Percentiles rank a stretch among this genome's conserved stretches.
Evolutionary conservation across 1,140 invertebrate species (phyloP).

Genomic region (Papilio polytes): DNA sequence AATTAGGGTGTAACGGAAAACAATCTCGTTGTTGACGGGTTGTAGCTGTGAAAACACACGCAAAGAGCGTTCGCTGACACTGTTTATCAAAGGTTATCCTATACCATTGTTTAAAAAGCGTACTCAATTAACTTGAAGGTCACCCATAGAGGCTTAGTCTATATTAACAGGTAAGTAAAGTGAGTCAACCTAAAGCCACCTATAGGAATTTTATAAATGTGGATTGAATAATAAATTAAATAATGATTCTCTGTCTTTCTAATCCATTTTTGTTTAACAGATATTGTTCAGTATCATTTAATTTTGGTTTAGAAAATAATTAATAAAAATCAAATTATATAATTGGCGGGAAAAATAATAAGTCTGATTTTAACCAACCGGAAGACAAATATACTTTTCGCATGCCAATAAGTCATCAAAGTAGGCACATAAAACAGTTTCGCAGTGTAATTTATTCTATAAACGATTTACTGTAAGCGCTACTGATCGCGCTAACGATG

Average conservation of each 20-base stretch:
- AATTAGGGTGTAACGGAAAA: slow-evolving; percentile 28
- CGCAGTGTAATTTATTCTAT: slow-evolving; percentile 18
- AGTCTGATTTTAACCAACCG: not conserved
- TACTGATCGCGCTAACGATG: slow-evolving; percentile 19
- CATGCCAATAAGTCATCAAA: slow-evolving; percentile 25
- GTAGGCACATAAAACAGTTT: slow-evolving; percentile 4
- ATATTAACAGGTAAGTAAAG: not conserved
- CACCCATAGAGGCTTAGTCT: not conserved
- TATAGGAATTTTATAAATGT: not conserved
- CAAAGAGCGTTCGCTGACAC: slow-evolving; percentile 14
- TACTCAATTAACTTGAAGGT: slow-evolving; percentile 9
- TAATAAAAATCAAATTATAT: not conserved
- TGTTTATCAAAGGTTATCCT: slow-evolving; percentile 31
- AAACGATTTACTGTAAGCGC: slow-evolving; percentile 21
- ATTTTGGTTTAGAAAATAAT: too few species aligned
- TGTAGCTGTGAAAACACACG: slow-evolving; percentile 8
- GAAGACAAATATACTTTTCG: not conserved
- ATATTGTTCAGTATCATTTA: too few species aligned
- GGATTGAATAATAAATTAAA: not conserved
- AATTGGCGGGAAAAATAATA: not conserved
- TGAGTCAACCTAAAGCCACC: not conserved
- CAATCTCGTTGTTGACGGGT: slow-evolving; percentile 21
- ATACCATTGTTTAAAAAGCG: slow-evolving; percentile 31
- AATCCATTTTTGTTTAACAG: too few species aligned
- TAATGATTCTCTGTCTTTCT: too few species aligned